Conservation (phyloP, 2,113 vertebrate genomes). For the Chrysemys picta region DNA sequence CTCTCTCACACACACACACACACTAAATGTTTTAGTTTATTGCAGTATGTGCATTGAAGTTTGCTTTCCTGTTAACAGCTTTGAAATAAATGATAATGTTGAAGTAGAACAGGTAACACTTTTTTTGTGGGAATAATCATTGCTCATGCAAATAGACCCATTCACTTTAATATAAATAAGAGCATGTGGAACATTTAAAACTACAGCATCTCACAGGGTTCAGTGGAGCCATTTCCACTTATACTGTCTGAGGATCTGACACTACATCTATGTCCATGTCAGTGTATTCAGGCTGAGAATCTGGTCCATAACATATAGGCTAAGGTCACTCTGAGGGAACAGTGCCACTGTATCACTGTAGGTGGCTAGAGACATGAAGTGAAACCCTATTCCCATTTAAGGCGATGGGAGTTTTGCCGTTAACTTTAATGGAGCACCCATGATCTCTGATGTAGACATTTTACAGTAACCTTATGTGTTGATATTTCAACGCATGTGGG, state of each 20-base stretch:
- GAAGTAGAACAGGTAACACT: background rate
- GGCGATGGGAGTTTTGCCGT: conserved; percentile 53
- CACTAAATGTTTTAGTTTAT: background rate
- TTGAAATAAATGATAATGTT: background rate
- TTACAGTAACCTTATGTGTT: conserved; percentile 47
- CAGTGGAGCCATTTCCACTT: background rate
- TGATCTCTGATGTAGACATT: conserved; percentile 28
- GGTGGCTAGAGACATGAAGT: background rate
- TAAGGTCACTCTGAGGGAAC: background rate
- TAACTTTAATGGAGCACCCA: background rate
- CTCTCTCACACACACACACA: background rate
- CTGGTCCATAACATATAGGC: background rate
- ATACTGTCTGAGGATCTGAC: background rate
- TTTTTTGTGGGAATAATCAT: background rate
- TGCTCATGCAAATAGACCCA: background rate
- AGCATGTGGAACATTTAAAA: background rate
- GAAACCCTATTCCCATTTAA: background rate
- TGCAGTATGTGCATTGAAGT: background rate
- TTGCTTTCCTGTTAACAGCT: background rate
- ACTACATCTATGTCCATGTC: background rate
- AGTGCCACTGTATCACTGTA: background rate
- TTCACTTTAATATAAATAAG: background rate
- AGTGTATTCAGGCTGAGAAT: background rate
- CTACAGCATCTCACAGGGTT: background rate
- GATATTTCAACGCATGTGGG: conserved; percentile 24